Evolutionary conservation across 1,140 invertebrate genomes (phyloP), one percentile per base, ranked within the genome.

Genomic region (Caenorhabditis remanei): DNA sequence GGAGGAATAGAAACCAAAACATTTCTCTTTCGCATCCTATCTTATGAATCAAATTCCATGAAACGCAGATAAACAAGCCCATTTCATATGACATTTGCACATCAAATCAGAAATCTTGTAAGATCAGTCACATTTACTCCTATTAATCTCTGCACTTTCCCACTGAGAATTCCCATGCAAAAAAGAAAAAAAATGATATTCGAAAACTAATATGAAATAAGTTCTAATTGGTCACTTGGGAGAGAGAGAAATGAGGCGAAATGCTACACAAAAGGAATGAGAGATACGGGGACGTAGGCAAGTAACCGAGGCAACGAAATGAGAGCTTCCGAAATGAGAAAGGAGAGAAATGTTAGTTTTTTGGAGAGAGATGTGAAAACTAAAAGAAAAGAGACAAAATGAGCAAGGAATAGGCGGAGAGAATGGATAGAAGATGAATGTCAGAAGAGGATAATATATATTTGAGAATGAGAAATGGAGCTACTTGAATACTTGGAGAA

Each of bases 111-210:
- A 21, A 63, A 24, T 63, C 11, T 63, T 24, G 41, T 71, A 71
- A 71, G 65, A 71, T 71, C 65, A 71, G 65, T 71, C 61, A 63
- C 32, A 40, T 63, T 63, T 63, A 63, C 21, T 63, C 61, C 8
- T 7, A 0, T 4, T 24, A 71, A 43, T 71, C 40, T 71, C n/a
- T 71, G 65, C 65, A 43, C 65, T 71, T 71, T 71, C 21, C 16
- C 41, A 16, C 65, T 46, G 41, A 71, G 40, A 71, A 43, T 71
- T 43, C 65, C 7, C 40, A 48, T 8, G 13, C 24, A 79, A 50
- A 50, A 24, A 50, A 2, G 0, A 46, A 19, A 13, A 41, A 19
- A 61, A 46, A 71, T 43, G 5, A 71, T 63, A 9, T 63, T 11
- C 21, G 21, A 63, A 63, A 16, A 40, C 0, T 32, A 11, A 8